Evolutionary conservation across 2,888 invertebrate genomes (phyloP).

Genomic region (Stenolophus ochropezus): DNA sequence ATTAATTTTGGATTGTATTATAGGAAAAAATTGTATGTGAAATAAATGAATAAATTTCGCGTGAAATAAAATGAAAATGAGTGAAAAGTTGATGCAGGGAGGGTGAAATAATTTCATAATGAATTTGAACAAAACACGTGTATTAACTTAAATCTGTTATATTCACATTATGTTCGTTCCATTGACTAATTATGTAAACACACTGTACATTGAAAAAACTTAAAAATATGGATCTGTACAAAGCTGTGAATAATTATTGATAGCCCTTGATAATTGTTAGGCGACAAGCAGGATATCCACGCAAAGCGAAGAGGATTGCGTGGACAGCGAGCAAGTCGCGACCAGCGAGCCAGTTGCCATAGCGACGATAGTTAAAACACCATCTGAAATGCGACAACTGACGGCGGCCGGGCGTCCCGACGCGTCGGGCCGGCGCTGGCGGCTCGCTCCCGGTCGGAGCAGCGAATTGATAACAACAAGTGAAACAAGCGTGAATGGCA

Average conservation of each 20-base stretch:
- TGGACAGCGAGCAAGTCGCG: neutral
- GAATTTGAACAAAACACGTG: constrained; percentile 53
- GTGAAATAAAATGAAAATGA: constrained; percentile 31
- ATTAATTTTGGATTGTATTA: constrained; percentile 36
- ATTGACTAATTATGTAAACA: constrained; percentile 73
- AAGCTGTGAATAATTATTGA: constrained; percentile 65
- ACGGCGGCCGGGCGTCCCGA: constrained; percentile 2
- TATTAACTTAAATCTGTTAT: constrained; percentile 72
- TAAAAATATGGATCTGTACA: constrained; percentile 71
- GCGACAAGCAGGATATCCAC: constrained; percentile 1
- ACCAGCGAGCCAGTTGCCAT: constrained; percentile 31
- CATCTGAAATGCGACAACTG: constrained; percentile 34
- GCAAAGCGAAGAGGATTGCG: constrained; percentile 2
- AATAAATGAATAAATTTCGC: constrained; percentile 1
- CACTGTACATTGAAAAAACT: constrained; percentile 73
- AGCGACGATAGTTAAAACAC: constrained; percentile 49
- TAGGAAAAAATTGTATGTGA: constrained; percentile 8
- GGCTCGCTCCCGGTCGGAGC: constrained; percentile 4
- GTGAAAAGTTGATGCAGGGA: constrained; percentile 27
- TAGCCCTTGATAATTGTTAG: constrained; percentile 36
- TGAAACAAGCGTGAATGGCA: constrained; percentile 29
- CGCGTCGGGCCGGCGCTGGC: constrained; percentile 18
- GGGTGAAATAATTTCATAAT: constrained; percentile 52
- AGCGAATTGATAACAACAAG: constrained; percentile 25
- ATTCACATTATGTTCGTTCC: constrained; percentile 73